Evolutionary conservation across 2,797 vertebrate genomes (phyloP).

Genomic region (Acanthurus leucopareius): DNA sequence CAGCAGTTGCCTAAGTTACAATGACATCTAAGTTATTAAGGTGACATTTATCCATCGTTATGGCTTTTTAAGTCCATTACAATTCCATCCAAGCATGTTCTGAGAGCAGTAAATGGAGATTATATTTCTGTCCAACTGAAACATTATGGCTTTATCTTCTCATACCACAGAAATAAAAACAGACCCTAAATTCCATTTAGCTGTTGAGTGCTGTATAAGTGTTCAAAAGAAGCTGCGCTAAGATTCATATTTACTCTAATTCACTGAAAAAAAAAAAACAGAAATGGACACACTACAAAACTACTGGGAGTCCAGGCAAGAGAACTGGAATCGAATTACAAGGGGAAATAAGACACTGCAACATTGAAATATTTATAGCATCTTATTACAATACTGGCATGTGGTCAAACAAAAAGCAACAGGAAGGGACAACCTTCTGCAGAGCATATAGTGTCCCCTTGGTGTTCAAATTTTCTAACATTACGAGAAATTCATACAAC

Average conservation of each 20-base stretch:
- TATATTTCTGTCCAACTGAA: constrained; percentile 11
- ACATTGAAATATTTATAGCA: constrained; percentile 77
- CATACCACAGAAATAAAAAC: not conserved
- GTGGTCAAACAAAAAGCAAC: constrained; percentile 32
- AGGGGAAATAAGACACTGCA: constrained; percentile 64
- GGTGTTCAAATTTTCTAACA: not conserved
- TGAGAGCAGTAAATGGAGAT: constrained; percentile 11
- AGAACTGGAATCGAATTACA: constrained; percentile 51
- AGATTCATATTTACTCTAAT: not conserved
- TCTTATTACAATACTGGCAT: constrained; percentile 66
- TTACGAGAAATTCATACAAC: not conserved
- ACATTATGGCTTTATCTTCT: constrained; percentile 11
- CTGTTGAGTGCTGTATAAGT: too few species aligned
- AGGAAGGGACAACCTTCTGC: constrained; percentile 5
- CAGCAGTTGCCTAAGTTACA: constrained; percentile 24
- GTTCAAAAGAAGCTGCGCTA: too few species aligned
- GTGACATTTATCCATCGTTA: constrained; percentile 44
- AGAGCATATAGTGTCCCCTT: not conserved
- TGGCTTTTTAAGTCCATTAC: constrained; percentile 39
- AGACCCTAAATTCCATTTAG: not conserved
- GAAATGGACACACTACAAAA: not conserved
- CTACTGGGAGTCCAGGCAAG: not conserved
- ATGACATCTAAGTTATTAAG: constrained; percentile 33
- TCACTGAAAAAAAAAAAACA: not conserved
- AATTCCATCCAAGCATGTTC: constrained; percentile 21